Evolutionary conservation across 2,888 invertebrate species (phyloP), one percentile per base, ranked within the genome.

Genomic region (Campopleginae sp.): DNA sequence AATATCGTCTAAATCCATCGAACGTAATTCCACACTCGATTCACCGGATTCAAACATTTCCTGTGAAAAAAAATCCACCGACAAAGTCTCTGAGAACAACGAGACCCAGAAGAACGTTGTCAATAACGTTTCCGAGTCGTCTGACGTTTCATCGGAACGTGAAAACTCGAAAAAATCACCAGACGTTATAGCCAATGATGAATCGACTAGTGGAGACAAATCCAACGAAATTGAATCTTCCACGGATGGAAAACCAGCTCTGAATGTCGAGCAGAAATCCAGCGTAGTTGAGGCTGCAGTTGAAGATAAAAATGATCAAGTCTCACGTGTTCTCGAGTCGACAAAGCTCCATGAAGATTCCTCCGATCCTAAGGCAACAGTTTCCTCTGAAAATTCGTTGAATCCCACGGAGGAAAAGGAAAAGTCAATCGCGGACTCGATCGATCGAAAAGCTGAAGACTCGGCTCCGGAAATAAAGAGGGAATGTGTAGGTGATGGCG

Each of bases 361-460:
- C 42, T 27, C 19, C 0, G 44, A 68, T 27, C 38, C 19, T 38
- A 27, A 44, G 33, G 79, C 70, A 42, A 12, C 17, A 19, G 33
- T 54, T 33, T 33, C 38, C 19, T 12, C 2, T 46, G 61, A 77
- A n/a, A 68, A 27, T 8, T 48, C 31, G 2, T 33, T n/a, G n/a
- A 70, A 82, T 12, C 14, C 19, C 6, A n/a, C n/a, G 44, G 68
- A 74, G 38, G 38, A 46, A 61, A 68, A 48, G 27, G 46, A 61
- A 42, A 23, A 38, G 14, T 27, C 23, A 48, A n/a, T 23, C 10
- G 33, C 31, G 31, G n/a, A 58, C 14, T 14, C 48, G 2, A 10
- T 33, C 5, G 74, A 74, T n/a, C 17, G 6, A 17, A 44, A 12
- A 27, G n/a, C 12, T 8, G 58, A 23, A 17, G 14, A 58, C n/a